A percentile compares a stretch with the other conserved stretches of the same genome.
Conservation (phyloP, 2,888 invertebrate species). For the Andrena haemorrhoa region DNA sequence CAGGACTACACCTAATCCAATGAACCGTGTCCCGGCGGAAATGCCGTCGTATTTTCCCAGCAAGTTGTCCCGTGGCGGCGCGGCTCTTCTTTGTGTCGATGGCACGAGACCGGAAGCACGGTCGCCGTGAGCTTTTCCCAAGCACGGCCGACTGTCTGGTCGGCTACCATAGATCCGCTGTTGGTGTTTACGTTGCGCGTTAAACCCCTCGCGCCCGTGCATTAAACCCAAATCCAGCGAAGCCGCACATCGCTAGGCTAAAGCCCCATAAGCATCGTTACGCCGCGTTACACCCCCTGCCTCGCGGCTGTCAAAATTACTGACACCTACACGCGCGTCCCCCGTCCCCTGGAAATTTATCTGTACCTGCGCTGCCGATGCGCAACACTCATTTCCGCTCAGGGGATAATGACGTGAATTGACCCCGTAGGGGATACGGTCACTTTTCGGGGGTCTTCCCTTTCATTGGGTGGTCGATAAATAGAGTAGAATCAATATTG, state of each 20-base stretch:
- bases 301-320: conserved; percentile 43
- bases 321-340: conserved; percentile 19
- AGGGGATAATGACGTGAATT: conserved; percentile 9
- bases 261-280: conserved; percentile 80
- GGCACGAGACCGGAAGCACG: conserved; percentile 1
- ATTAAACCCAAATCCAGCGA: conserved; percentile 76
- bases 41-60: conserved; percentile 36
- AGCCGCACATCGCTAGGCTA: conserved; percentile 75
- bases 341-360: conserved; percentile 27
- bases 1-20: conserved; percentile 34
- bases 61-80: conserved; percentile 17
- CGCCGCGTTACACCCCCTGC: conserved; percentile 74
- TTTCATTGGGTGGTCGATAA: conserved; percentile 1
- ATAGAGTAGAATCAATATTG: too few relatives aligned
- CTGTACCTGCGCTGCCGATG: neutral
- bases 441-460: neutral
- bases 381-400: conserved; percentile 30
- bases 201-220: conserved; percentile 75
- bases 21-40: conserved; percentile 35
- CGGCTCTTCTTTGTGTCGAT: conserved; percentile 34
- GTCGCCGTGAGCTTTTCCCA: conserved; percentile 23
- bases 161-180: conserved; percentile 61
- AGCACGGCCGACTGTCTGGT: conserved; percentile 33
- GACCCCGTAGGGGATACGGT: conserved; percentile 3
- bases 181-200: conserved; percentile 76